Evolutionary conservation across 2,888 invertebrate genomes (phyloP), one percentile per base, ranked within the genome.

Genomic region (Dolichomitus sp.): DNA sequence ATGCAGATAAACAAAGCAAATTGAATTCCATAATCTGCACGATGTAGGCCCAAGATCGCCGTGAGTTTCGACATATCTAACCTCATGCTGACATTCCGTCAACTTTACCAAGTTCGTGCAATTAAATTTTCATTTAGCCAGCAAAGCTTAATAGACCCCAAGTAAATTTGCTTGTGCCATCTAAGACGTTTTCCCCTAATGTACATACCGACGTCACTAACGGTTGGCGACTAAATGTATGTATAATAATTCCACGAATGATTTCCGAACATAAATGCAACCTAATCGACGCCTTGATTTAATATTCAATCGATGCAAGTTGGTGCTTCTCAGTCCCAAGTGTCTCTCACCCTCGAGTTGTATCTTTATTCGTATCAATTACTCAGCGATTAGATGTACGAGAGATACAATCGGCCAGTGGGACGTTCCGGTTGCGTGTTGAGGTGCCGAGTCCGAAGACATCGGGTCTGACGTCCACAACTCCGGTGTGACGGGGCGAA

Each of bases 311-410:
- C 59, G 30, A 14, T 45, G 17, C 30, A 52, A 23, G 5, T 17
- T 12, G 40, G 40, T 27, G 23, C 42, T 59, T 30, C 19, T 27
- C 37, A 45, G 70, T 57, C 54, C 37, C 57, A 42, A 1, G 12
- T 23, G 70, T 70, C 54, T 52, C 68, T 70, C 70, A 48, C 66
- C 61, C 50, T 54, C 50, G 83, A 81, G 81, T 80, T 81, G 83
- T 93, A 93, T 93, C 93, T 93, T 92, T 90, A 92, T 93, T 88
- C 92, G 92, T 92, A 93, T 93, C 93, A 93, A 93, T 93, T 93
- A 93, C 93, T 93, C 92, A 89, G 89, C 91, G 93, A 93, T 93
- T 93, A 93, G 93, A 93, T 93, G 85, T 89, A 90, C 88, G 89
- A 89, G 65, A 80, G 84, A 85, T 87, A 83, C 78, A 66, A 84